Base-by-base conservation (phyloP, 2,113 vertebrate species). In the Sturnus vulgaris region DNA sequence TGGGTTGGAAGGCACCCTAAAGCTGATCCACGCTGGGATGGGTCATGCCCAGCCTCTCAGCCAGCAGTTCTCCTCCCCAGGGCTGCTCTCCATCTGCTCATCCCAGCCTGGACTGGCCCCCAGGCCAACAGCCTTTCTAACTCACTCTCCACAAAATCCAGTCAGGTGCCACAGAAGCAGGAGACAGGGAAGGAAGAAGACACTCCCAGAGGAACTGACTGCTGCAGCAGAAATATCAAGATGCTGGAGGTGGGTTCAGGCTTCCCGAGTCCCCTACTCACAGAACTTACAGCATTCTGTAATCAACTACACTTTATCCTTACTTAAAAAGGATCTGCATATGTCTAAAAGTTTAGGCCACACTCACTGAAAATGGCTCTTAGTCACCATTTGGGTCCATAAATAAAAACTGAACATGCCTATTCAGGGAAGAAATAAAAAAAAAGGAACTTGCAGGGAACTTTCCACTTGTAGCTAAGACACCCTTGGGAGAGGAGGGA, bases 391-490 rank as follows among this genome's bases (percentile, higher is more conserved):
- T 47, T 63, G 80, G 33, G 71, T 39, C 86, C 72, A 52, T 57
- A 93, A 90, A 88, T 82, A 93, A 84, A 91, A 70, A 22, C 68
- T 61, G 59, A 83, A 46, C 18, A 35, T 22, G 63, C 86, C 71
- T 86, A 59, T 22, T 69, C 31, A 61, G 71, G 61, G 53, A 72
- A 30, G 21, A 53, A 66, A 44, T 12, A 5, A 66, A 64, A 63
- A 86, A 86, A 81, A 85, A 27, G 60, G 44, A 91, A 92, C 71
- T 80, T 57, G 39, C 39, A 78, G 69, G 92, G 86, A 96, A 90
- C 90, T 93, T 88, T 78, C 90, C 82, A 94, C 90, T 96, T 94
- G 88, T n/a, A 66, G 60, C 60, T 63, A 90, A 22, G 31, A 96
- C 14, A 4, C 92, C 94, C 95, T 86, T 83, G 94, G 90, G 90